Conservation (phyloP, 2,888 invertebrate species). For the Agonum fuliginosum region DNA sequence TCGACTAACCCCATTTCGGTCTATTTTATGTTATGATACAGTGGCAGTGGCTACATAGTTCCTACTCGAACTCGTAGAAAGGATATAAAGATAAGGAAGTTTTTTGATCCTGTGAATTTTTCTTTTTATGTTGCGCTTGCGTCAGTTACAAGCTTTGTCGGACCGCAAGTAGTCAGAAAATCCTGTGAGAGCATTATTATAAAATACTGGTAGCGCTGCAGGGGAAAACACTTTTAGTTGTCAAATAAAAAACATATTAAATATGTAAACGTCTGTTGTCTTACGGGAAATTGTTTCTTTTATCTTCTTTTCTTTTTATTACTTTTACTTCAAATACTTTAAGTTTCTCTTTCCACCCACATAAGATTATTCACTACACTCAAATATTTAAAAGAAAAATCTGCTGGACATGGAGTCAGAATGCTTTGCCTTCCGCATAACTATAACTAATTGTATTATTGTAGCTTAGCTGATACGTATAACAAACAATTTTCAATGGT, state of each 20-base stretch:
- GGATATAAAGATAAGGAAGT: conserved; percentile 29
- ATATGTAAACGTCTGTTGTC: conserved; percentile 36
- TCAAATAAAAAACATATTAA: conserved; percentile 36
- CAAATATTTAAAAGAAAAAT: background rate
- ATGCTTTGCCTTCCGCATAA: no score
- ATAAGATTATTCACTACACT: background rate
- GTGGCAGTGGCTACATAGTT: conserved; percentile 4
- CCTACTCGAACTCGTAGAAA: no score
- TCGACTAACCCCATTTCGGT: background rate
- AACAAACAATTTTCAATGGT: no score
- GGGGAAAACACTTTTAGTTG: conserved; percentile 21
- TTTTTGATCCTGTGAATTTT: conserved; percentile 18
- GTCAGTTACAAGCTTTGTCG: conserved; percentile 21
- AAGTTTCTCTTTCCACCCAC: conserved; percentile 26
- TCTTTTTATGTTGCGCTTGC: background rate
- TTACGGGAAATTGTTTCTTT: conserved; percentile 35
- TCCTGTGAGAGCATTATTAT: conserved; percentile 41
- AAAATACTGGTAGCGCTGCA: conserved; percentile 2
- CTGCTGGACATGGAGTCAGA: no score
- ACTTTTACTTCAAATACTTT: conserved; percentile 15
- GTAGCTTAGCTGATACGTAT: no score
- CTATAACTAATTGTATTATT: conserved; percentile 1
- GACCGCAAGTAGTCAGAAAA: conserved; percentile 22
- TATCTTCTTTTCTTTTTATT: conserved; percentile 26
- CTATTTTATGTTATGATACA: conserved; percentile 7